Evolutionary conservation across 2,888 invertebrate species (phyloP), one percentile per base, ranked within the genome.

Genomic region (Barypeithes pellucidus): DNA sequence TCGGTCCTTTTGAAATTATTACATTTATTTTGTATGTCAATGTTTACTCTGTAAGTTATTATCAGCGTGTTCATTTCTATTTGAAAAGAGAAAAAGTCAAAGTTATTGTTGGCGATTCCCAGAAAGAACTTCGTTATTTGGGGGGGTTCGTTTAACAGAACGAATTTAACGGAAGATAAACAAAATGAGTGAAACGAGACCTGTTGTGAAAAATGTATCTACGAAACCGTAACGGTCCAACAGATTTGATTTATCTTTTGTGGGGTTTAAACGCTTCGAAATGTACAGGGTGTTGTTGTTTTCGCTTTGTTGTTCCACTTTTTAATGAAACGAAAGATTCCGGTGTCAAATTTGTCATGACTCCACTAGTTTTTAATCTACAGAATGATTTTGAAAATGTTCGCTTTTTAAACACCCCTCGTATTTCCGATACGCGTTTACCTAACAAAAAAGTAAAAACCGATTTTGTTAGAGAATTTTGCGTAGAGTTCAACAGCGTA

Each of bases 141-240:
- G 47, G 45, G 45, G 22, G 11, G 33, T 11, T 14, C 24, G 24
- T 57, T 57, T 57, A 33, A 33, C 36, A 33, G 9, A 57, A 57
- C 33, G 54, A 29, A 57, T 57, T 57, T 33, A 57, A 57, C 54
- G 33, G 54, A 57, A 57, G 33, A 57, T 57, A 57, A 57, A 57
- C 54, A 57, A 33, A 57, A 57, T 50, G 43, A 43, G 43, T 33
- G 33, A 33, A 57, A 57, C 24, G 43, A 43, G 43, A 43, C 43
- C 43, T 43, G 43, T 43, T 43, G 16, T 43, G 43, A 43, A 43
- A 43, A 43, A 43, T 43, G 16, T 43, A 5, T 16, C n/a, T 43
- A 16, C 16, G 43, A 43, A 43, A 16, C 43, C 43, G 16, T 16
- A 43, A 43, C 43, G 43, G 16, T n/a, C 16, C 16, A 16, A 43